These are phyloP conservation scores for Epiblema foenella DNA, from an alignment of 2,888 invertebrate species.

Conservation along the genomic window DNA sequence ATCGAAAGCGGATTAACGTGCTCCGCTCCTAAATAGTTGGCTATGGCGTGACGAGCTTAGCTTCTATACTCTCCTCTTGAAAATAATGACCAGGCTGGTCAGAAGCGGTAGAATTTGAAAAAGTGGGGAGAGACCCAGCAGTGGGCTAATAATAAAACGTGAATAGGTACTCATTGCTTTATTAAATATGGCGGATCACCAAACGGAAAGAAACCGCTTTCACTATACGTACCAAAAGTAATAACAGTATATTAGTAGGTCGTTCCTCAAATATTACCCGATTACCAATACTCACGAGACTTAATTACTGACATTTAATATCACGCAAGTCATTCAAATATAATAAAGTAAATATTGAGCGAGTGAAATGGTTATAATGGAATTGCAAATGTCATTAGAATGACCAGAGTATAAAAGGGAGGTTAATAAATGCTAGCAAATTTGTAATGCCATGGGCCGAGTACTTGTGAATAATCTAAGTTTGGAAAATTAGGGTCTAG, in stretches of 20 bases:
- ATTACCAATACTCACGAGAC: constrained; percentile 31
- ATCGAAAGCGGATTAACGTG: too few relatives aligned
- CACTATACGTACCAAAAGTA: constrained; percentile 14
- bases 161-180: neutral
- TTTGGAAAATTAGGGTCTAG: neutral
- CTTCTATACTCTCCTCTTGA: too few relatives aligned
- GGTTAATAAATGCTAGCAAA: constrained; percentile 36
- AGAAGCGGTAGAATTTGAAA: too few relatives aligned
- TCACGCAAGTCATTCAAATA: constrained; percentile 32
- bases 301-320: constrained; percentile 40
- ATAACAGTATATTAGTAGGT: constrained; percentile 15
- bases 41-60: too few relatives aligned
- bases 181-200: neutral
- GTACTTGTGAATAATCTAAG: neutral
- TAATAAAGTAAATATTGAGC: constrained; percentile 40
- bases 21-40: too few relatives aligned
- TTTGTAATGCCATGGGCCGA: constrained; percentile 31
- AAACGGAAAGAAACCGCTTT: neutral
- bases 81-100: too few relatives aligned
- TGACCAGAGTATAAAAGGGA: constrained; percentile 32
- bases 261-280: constrained; percentile 23
- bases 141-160: too few relatives aligned
- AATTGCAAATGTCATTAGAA: constrained; percentile 46
- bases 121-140: too few relatives aligned
- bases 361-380: constrained; percentile 41